These are phyloP conservation scores for Peromyscus eremicus DNA, from an alignment of 2,797 vertebrate genomes.

Conservation along the genomic window DNA sequence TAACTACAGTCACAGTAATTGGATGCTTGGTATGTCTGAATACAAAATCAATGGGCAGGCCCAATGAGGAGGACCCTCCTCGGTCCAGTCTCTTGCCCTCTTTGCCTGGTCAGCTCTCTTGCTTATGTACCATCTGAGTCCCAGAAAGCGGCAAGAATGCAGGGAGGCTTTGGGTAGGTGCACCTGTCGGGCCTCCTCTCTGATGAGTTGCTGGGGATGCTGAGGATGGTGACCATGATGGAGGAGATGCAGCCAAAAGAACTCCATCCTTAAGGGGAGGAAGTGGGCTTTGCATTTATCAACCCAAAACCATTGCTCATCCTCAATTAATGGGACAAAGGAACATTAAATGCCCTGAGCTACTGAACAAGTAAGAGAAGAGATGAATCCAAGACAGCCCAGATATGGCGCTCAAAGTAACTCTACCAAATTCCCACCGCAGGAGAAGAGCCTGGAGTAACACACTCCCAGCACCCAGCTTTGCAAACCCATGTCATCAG, in stretches of 20 bases:
- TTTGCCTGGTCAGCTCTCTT: slow-evolving; percentile 36
- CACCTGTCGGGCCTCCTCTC: background rate
- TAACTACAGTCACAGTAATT: slow-evolving; percentile 89
- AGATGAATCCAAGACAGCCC: slow-evolving; percentile 35
- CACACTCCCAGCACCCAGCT: rapidly evolving
- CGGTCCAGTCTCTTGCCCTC: background rate
- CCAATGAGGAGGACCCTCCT: slow-evolving; percentile 45
- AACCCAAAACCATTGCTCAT: slow-evolving; percentile 81
- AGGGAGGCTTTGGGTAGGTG: background rate
- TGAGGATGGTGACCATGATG: background rate
- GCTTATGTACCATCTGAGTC: background rate
- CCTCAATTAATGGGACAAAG: slow-evolving; percentile 84
- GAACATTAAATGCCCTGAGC: slow-evolving; percentile 80
- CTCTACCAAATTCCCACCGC: rapidly evolving
- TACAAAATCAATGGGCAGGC: slow-evolving; percentile 87
- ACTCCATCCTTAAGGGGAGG: slow-evolving; percentile 76
- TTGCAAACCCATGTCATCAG: background rate
- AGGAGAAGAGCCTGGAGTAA: background rate
- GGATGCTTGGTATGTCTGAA: slow-evolving; percentile 88
- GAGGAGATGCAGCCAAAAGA: slow-evolving; percentile 35
- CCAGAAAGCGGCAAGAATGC: background rate
- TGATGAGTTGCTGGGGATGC: background rate
- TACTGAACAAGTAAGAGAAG: slow-evolving; percentile 77
- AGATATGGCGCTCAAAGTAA: background rate
- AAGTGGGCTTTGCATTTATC: slow-evolving; percentile 82